These are phyloP conservation scores for Drosophila ananassae DNA, from an alignment of 1,140 invertebrate genomes.

Conservation along the genomic window DNA sequence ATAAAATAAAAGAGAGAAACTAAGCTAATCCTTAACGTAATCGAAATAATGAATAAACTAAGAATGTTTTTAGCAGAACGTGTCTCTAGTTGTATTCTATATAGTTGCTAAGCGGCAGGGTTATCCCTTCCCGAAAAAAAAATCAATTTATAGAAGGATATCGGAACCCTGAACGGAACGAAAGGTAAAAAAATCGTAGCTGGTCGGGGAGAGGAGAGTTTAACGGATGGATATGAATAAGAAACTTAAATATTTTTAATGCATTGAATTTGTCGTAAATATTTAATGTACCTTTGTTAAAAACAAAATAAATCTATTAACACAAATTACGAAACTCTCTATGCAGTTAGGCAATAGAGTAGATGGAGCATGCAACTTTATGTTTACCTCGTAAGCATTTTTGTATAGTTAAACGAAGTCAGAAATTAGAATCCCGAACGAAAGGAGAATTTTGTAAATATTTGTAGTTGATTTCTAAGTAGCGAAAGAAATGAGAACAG, in stretches of 20 bases:
- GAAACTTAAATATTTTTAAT: conserved; percentile 79
- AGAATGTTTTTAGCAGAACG: conserved; percentile 79
- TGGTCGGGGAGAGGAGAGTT: background rate
- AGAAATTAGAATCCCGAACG: background rate
- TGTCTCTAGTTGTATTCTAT: conserved; percentile 75
- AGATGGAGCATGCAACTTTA: conserved; percentile 65
- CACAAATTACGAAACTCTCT: conserved; percentile 58
- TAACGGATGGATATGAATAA: conserved; percentile 17
- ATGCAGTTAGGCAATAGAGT: conserved; percentile 41
- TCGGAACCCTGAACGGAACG: conserved; percentile 31
- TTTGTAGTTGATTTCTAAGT: conserved; percentile 82
- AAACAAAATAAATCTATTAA: conserved; percentile 80
- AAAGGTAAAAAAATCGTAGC: conserved; percentile 34
- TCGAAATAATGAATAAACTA: conserved; percentile 60
- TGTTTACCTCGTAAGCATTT: conserved; percentile 73
- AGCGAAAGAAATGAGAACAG: conserved; percentile 52
- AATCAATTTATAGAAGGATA: conserved; percentile 37
- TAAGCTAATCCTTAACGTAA: conserved; percentile 66
- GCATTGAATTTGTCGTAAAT: conserved; percentile 82
- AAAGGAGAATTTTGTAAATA: conserved; percentile 71
- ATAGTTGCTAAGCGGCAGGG: conserved; percentile 69
- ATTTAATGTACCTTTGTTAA: conserved; percentile 83
- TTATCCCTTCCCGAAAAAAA: conserved; percentile 22
- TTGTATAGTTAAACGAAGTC: conserved; percentile 71
- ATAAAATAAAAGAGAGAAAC: conserved; percentile 20